These are phyloP conservation scores for Oncopeltus fasciatus DNA, from an alignment of 1,140 invertebrate species.

Conservation along the genomic window DNA sequence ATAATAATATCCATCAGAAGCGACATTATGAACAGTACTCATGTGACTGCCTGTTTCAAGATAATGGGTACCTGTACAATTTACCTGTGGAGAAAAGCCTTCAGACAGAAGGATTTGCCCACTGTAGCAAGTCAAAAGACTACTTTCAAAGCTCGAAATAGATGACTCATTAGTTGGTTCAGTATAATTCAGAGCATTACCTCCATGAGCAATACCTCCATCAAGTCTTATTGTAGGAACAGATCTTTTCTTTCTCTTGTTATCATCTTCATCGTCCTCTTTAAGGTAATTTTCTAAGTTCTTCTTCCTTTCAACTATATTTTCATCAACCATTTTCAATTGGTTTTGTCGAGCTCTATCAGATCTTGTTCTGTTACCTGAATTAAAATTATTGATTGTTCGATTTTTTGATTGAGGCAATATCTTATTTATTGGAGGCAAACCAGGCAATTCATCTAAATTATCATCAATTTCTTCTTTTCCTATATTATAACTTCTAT, in stretches of 20 bases:
- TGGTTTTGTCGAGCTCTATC: not conserved
- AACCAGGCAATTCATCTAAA: not conserved
- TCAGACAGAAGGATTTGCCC: slow-evolving; percentile 52
- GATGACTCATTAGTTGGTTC: slow-evolving; percentile 40
- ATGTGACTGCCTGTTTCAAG: slow-evolving; percentile 45
- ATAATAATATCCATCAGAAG: slow-evolving; percentile 64
- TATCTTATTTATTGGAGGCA: not conserved
- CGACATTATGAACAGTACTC: slow-evolving; percentile 47
- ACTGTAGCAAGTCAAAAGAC: slow-evolving; percentile 54
- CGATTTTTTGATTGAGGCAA: not conserved
- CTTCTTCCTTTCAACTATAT: not conserved
- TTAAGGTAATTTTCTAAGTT: not conserved
- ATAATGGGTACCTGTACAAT: slow-evolving; percentile 49
- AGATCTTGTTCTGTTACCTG: not conserved
- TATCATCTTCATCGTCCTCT: not conserved
- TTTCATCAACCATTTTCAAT: not conserved
- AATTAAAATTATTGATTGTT: not conserved
- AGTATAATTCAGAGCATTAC: slow-evolving; percentile 46
- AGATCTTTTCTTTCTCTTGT: slow-evolving; percentile 34
- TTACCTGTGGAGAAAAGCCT: slow-evolving; percentile 46
- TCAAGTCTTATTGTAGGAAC: slow-evolving; percentile 36
- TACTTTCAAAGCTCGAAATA: slow-evolving; percentile 61
- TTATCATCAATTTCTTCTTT: not conserved
- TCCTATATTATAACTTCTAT: not conserved
- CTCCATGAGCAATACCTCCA: slow-evolving; percentile 55